Percentiles rank a stretch among this genome's conserved stretches.
Conservation (phyloP, 2,888 invertebrate genomes). For the Xanthia icteritia region DNA sequence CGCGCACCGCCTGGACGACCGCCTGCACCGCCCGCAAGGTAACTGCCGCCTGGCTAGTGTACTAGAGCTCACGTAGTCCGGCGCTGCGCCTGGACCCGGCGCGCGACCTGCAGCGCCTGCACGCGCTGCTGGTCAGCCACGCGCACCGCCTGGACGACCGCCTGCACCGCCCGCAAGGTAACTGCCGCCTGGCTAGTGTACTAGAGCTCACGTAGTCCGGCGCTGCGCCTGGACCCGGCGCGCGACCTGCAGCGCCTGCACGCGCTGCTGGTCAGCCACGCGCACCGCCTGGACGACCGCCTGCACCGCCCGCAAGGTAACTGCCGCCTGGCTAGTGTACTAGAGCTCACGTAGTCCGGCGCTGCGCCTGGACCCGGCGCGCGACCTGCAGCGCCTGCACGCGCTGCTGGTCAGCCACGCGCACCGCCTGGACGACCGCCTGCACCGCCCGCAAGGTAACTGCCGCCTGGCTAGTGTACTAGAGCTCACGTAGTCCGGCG, state of each 20-base stretch:
- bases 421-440: slow-evolving; percentile 92
- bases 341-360: slow-evolving; percentile 85
- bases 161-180: slow-evolving; percentile 81
- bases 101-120: slow-evolving; percentile 96
- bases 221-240: slow-evolving; percentile 96
- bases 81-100: slow-evolving; percentile 96
- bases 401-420: slow-evolving; percentile 95
- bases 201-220: slow-evolving; percentile 80
- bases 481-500: slow-evolving; percentile 85
- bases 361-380: slow-evolving; percentile 95
- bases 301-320: slow-evolving; percentile 81
- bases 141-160: slow-evolving; percentile 93
- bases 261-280: slow-evolving; percentile 94
- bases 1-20: no score
- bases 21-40: no score
- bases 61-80: neutral
- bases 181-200: neutral
- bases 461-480: neutral
- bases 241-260: slow-evolving; percentile 96
- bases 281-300: slow-evolving; percentile 92
- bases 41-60: no score
- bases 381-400: slow-evolving; percentile 96
- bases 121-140: slow-evolving; percentile 95
- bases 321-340: neutral
- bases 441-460: slow-evolving; percentile 79